Percentiles rank a stretch among this genome's conserved stretches.
Evolutionary conservation across 2,888 invertebrate genomes (phyloP).

Genomic region (Chrysolina oricalcia): DNA sequence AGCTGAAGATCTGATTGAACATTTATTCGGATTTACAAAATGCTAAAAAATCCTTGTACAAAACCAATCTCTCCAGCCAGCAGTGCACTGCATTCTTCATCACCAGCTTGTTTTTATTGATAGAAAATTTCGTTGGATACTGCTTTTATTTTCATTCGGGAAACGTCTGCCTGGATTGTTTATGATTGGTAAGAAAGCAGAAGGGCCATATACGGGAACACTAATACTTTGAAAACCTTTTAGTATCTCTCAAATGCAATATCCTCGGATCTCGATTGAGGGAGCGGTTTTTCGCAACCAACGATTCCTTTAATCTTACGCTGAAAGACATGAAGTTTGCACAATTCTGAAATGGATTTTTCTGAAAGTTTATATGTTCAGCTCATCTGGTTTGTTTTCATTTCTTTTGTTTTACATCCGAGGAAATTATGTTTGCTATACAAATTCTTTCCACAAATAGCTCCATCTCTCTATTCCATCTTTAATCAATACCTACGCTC

Average conservation of each 20-base stretch:
- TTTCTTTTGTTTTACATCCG: no score
- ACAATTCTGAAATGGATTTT: no score
- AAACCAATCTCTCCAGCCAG: conserved; percentile 1
- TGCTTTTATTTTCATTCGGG: conserved; percentile 6
- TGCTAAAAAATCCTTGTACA: background rate
- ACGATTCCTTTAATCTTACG: no score
- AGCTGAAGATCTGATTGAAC: no score
- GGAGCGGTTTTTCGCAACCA: background rate
- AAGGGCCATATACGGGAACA: conserved; percentile 1
- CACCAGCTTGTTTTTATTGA: background rate
- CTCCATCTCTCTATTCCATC: no score
- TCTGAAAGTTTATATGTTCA: no score
- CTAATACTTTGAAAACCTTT: conserved; percentile 1
- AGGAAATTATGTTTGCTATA: no score
- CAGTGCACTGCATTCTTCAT: conserved; percentile 1
- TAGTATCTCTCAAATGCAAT: conserved; percentile 1
- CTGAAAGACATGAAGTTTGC: no score
- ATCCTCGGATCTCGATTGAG: background rate
- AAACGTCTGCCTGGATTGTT: conserved; percentile 11
- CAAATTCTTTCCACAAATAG: no score
- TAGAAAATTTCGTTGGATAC: conserved; percentile 1
- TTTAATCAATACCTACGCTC: no score
- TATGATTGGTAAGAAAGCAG: background rate
- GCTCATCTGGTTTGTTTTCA: no score
- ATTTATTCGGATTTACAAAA: background rate